Percentiles rank a stretch among this genome's conserved stretches.
These are phyloP conservation scores for Glossosoma conforme DNA, from an alignment of 1,140 invertebrate species.

Conservation along the genomic window DNA sequence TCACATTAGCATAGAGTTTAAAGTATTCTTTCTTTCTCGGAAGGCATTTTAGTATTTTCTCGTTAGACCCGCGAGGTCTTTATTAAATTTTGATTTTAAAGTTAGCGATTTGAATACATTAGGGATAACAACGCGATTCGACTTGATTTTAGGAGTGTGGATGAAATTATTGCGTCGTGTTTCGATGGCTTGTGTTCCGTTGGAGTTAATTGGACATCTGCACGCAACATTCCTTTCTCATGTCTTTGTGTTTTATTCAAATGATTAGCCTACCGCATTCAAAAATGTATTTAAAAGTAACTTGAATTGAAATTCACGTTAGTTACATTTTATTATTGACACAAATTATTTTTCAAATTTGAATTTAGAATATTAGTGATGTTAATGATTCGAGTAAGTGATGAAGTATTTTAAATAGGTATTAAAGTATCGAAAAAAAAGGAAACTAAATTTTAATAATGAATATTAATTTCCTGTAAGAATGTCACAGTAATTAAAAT, in stretches of 20 bases:
- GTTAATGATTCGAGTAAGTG: too few species aligned
- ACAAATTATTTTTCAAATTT: too few species aligned
- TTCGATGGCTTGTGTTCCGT: slow-evolving; percentile 12
- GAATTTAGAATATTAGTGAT: too few species aligned
- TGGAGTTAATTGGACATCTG: slow-evolving; percentile 21
- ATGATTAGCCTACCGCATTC: neutral
- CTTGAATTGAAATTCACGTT: too few species aligned
- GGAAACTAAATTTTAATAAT: too few species aligned
- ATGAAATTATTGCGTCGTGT: slow-evolving; percentile 22
- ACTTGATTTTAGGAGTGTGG: slow-evolving; percentile 12
- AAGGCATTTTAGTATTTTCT: slow-evolving; percentile 14
- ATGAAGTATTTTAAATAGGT: too few species aligned
- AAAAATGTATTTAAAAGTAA: neutral
- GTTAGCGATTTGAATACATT: slow-evolving; percentile 30
- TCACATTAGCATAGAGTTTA: slow-evolving; percentile 26
- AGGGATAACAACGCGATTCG: slow-evolving; percentile 19
- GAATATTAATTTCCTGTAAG: too few species aligned
- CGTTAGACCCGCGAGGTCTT: slow-evolving; percentile 26
- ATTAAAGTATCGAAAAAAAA: too few species aligned
- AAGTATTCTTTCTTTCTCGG: slow-evolving; percentile 22
- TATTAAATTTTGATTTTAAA: slow-evolving; percentile 30
- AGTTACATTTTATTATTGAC: too few species aligned
- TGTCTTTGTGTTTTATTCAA: slow-evolving; percentile 16
- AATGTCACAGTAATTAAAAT: too few species aligned
- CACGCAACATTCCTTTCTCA: slow-evolving; percentile 26